These are phyloP conservation scores for Naso thynnoides DNA, from an alignment of 2,797 vertebrate genomes.

Conservation along the genomic window DNA sequence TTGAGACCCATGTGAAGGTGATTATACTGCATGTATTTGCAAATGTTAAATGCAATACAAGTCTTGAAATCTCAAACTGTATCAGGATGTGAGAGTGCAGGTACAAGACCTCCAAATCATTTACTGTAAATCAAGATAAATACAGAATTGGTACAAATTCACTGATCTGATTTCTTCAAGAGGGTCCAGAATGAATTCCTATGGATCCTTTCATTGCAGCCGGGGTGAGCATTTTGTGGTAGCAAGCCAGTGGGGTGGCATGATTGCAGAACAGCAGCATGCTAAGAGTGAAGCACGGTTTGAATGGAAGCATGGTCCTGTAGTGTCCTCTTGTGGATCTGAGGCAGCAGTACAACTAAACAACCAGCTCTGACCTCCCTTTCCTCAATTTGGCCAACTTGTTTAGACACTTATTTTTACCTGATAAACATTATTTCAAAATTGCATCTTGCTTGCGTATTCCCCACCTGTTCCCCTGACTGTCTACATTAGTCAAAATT, in stretches of 20 bases:
- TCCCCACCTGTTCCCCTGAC: neutral
- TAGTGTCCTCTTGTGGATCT: conserved; percentile 73
- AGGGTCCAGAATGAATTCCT: neutral
- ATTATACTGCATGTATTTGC: neutral
- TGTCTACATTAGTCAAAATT: neutral
- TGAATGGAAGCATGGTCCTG: conserved; percentile 22
- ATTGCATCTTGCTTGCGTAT: neutral
- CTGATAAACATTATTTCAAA: neutral
- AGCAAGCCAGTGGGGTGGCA: neutral
- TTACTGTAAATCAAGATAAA: neutral
- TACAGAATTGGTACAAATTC: neutral
- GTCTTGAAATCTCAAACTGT: neutral
- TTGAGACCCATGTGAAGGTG: conserved; percentile 6
- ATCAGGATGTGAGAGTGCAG: conserved; percentile 13
- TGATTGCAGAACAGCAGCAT: neutral
- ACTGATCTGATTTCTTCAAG: too few species aligned
- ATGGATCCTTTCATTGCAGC: neutral
- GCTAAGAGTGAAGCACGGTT: neutral
- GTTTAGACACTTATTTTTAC: neutral
- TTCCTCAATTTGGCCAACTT: neutral
- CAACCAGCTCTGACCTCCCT: neutral
- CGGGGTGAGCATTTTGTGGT: neutral
- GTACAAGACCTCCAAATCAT: neutral
- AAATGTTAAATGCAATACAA: neutral
- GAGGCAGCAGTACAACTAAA: conserved; percentile 39